phyloP scores from a whole-genome alignment of 2,888 invertebrate species.

The Choreutis nemorana region DNA sequence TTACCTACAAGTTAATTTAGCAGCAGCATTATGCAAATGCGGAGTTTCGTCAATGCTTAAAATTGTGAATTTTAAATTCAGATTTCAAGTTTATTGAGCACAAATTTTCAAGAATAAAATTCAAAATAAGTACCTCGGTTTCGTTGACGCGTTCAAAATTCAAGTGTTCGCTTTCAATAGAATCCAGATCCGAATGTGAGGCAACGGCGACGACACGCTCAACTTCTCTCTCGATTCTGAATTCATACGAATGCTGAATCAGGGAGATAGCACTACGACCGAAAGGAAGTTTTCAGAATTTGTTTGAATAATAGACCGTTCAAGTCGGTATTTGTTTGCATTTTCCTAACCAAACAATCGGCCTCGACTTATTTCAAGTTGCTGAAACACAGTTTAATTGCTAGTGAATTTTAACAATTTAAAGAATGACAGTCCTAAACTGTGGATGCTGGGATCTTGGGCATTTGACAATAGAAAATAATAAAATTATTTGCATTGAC shows the following conservation, averaged over 20 bases:
- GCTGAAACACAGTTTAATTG: conserved; percentile 8
- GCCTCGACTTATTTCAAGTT: conserved; percentile 5
- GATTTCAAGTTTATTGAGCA: too few relatives aligned
- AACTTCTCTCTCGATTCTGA: conserved; percentile 31
- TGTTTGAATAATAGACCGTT: conserved; percentile 34
- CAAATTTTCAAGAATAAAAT: not conserved
- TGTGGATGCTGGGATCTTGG: conserved; percentile 3
- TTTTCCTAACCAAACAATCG: conserved; percentile 6
- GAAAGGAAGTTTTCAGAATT: conserved; percentile 47
- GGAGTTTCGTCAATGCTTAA: too few relatives aligned
- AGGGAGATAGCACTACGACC: conserved; percentile 19
- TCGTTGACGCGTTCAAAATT: not conserved
- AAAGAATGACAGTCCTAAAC: conserved; percentile 7
- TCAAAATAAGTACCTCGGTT: not conserved
- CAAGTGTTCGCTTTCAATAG: conserved; percentile 7
- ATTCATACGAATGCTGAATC: conserved; percentile 27
- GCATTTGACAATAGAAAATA: conserved; percentile 26
- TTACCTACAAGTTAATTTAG: too few relatives aligned
- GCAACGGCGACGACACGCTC: conserved; percentile 15
- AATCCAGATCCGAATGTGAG: conserved; percentile 5
- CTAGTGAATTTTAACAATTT: conserved; percentile 5
- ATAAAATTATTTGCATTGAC: too few relatives aligned
- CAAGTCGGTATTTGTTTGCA: conserved; percentile 14
- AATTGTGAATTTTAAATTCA: too few relatives aligned
- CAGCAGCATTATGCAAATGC: too few relatives aligned